Conservation (phyloP, 64 coral and sea anemone genomes). For the Montipora cactus region DNA sequence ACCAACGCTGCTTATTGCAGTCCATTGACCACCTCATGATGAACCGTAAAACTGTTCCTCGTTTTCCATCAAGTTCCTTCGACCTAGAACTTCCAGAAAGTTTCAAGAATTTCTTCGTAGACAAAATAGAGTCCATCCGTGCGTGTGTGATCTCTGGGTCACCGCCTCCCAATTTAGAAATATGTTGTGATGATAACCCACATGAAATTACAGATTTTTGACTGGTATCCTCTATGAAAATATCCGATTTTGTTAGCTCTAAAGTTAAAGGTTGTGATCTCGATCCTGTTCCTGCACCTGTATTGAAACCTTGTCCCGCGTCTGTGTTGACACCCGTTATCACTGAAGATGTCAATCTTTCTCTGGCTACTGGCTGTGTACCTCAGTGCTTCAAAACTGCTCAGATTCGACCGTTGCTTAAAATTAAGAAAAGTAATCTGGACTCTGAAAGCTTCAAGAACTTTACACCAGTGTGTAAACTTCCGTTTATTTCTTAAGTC, state of each 20-base stretch:
- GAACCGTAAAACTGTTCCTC: slow-evolving; percentile 8
- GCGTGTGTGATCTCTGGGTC: not conserved
- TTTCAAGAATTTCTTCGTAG: slow-evolving; percentile 23
- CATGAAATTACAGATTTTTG: not conserved
- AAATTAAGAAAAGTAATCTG: no score
- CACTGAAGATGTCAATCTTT: not conserved
- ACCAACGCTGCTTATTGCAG: slow-evolving; percentile 37
- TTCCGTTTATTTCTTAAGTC: not conserved
- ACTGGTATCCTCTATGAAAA: not conserved
- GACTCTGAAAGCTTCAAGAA: not conserved
- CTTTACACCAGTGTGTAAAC: not conserved
- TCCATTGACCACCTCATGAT: not conserved
- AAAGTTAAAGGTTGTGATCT: not conserved
- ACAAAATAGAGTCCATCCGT: not conserved
- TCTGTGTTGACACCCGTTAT: not conserved
- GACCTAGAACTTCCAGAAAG: slow-evolving; percentile 28
- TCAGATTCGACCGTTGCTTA: no score
- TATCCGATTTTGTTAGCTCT: not conserved
- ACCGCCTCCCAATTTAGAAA: not conserved
- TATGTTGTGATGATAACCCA: not conserved
- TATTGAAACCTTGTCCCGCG: not conserved
- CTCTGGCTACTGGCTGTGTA: not conserved
- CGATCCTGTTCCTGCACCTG: not conserved
- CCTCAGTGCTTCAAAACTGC: no score
- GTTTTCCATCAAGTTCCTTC: not conserved